Evolutionary conservation across 2,797 vertebrate species (phyloP), one percentile per base, ranked within the genome.

Genomic region (Sparus aurata): DNA sequence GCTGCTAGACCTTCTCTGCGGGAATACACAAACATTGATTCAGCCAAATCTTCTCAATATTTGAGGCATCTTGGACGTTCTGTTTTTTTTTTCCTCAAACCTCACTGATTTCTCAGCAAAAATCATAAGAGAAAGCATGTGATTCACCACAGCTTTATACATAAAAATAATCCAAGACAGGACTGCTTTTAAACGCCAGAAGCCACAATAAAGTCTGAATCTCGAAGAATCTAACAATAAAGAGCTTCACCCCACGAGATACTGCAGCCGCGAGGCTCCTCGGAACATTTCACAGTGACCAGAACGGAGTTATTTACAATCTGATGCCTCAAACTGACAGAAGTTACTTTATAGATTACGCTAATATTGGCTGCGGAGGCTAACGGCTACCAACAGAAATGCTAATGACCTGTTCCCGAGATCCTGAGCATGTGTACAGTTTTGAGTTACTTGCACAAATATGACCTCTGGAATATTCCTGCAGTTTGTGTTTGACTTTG

Each of bases 1-100:
- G 8, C 38, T 38, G 1, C 38, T 38, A 38, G 38, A 38, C 38
- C 38, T 38, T 20, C 27, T 53, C 43, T 41, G 16, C 25, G 38
- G 58, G 20, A 71, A 59, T 34, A 47, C 20, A 25, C 16, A 16
- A 70, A 77, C 46, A 60, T 77, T 71, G 41, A 72, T 41, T 57
- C 30, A 34, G 50, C 64, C 57, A 72, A 38, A 46, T 59, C 43
- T 27, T 69, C 45, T 46, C 27, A 65, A 62, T 30, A 63, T 63
- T 25, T 61, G 10, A 58, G 12, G 45, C 25, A 62, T 65, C 2
- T 43, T 20, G 0, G 6, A 13, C 64, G 59, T 17, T 47, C 47
- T 10, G 27, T 34, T 34, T 38, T 38, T 34, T 34, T 10, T 38
- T 38, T 38, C 4, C 38, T 22, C 1, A n/a, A 52, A 46, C 45